Evolutionary conservation across 2,888 invertebrate genomes (phyloP), one percentile per base, ranked within the genome.

Genomic region (Troides oblongomaculatus): DNA sequence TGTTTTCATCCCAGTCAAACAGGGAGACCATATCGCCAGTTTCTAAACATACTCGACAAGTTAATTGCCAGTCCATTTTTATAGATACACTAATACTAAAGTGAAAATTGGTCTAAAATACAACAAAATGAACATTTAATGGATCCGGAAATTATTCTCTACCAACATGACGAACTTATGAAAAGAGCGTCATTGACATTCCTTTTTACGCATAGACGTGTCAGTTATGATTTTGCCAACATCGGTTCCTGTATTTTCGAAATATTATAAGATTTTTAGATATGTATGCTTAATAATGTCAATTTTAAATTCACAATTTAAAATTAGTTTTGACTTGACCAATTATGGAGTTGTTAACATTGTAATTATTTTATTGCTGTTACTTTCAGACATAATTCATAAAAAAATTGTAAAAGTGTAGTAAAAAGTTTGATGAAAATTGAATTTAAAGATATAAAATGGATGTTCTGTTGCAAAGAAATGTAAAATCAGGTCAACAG

Each of bases 1-100:
- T 93, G 81, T 92, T 93, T 88, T 93, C 93, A 75, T 93, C 93
- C 90, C 93, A 93, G 87, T 93, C 93, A 77, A 93, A 93, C 46
- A 93, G 82, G 68, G 93, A 93, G 77, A 93, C 93, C 92, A 93
- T 92, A 75, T 93, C 93, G 43, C 92, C 93, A 57, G 87, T 89
- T 77, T 93, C 92, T 71, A 93, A 77, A 77, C 93, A 93, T 77
- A 93, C 93, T 79, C 93, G 83, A 77, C 93, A 93, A 61, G 93
- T 91, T 87, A 91, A 84, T 86, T 93, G 93, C 93, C 93, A 93
- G 84, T 93, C 93, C 93, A 93, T 93, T 79, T 84, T 87, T 74
- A 39, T 71, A 65, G 71, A 69, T 71, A 71, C 68, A 73, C 68
- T 64, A 39, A 71, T 62, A 72, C 74, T 76, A 75, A 72, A 73